Conservation (phyloP, 2,888 invertebrate genomes). For the Griposia aprilina region DNA sequence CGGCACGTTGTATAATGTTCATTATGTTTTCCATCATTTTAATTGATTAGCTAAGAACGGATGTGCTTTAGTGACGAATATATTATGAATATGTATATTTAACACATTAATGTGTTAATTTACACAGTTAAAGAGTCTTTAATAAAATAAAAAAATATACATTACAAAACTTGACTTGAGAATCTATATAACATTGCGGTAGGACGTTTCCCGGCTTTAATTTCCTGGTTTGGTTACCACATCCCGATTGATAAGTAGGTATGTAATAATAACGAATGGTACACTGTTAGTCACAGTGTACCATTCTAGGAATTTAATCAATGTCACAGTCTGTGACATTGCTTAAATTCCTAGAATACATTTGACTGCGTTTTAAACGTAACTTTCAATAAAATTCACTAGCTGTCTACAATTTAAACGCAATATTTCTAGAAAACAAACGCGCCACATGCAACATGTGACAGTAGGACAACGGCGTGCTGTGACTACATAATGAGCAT, state of each 20-base stretch:
- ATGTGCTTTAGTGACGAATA: slow-evolving; percentile 8
- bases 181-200: slow-evolving; percentile 28
- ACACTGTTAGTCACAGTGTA: too few species aligned
- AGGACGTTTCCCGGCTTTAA: slow-evolving; percentile 28
- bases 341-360: not conserved
- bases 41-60: slow-evolving; percentile 11
- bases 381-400: not conserved
- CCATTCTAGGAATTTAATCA: too few species aligned
- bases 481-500: slow-evolving; percentile 70
- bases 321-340: too few species aligned
- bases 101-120: slow-evolving; percentile 10
- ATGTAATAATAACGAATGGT: not conserved
- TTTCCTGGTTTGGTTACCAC: slow-evolving; percentile 34
- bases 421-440: slow-evolving; percentile 51
- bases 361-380: not conserved
- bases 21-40: slow-evolving; percentile 12
- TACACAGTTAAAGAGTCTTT: not conserved
- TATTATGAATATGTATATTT: not conserved
- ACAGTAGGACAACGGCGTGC: slow-evolving; percentile 52
- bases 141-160: not conserved
- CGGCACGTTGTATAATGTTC: too few species aligned
- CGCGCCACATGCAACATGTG: slow-evolving; percentile 38
- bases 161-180: not conserved
- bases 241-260: slow-evolving; percentile 32
- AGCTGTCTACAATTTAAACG: not conserved